Evolutionary conservation across 1,140 invertebrate genomes (phyloP).

Genomic region (Saccostrea glomerata): DNA sequence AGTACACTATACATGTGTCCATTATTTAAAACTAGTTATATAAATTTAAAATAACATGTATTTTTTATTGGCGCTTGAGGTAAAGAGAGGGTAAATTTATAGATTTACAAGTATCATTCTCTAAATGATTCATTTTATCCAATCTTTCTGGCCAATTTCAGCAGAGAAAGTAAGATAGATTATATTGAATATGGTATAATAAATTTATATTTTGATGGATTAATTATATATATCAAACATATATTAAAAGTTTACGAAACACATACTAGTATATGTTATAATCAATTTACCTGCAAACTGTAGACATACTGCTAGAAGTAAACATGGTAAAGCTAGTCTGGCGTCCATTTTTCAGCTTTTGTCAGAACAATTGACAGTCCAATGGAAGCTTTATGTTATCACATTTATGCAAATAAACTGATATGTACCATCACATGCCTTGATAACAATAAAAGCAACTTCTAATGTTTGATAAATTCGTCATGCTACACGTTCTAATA

Average conservation of each 20-base stretch:
- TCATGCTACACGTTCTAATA: not conserved
- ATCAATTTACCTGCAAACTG: not conserved
- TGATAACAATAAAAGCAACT: not conserved
- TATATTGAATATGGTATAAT: not conserved
- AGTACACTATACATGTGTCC: too few relatives aligned
- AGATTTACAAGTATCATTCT: too few relatives aligned
- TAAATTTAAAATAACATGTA: too few relatives aligned
- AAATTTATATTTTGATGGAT: too few relatives aligned
- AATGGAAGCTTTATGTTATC: not conserved
- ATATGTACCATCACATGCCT: conserved; percentile 3
- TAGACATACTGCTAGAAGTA: not conserved
- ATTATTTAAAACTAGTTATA: too few relatives aligned
- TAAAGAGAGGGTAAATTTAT: too few relatives aligned
- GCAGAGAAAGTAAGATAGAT: not conserved
- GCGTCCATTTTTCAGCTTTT: not conserved
- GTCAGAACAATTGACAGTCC: conserved; percentile 6
- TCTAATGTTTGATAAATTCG: not conserved
- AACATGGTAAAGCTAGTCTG: not conserved
- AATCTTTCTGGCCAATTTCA: too few relatives aligned
- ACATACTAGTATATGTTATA: not conserved
- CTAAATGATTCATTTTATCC: too few relatives aligned
- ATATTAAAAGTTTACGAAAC: not conserved
- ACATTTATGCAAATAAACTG: not conserved
- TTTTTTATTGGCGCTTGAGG: too few relatives aligned
- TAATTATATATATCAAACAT: too few relatives aligned